phyloP scores from a whole-genome alignment of 2,113 vertebrate species.

The Mesocricetus auratus region DNA sequence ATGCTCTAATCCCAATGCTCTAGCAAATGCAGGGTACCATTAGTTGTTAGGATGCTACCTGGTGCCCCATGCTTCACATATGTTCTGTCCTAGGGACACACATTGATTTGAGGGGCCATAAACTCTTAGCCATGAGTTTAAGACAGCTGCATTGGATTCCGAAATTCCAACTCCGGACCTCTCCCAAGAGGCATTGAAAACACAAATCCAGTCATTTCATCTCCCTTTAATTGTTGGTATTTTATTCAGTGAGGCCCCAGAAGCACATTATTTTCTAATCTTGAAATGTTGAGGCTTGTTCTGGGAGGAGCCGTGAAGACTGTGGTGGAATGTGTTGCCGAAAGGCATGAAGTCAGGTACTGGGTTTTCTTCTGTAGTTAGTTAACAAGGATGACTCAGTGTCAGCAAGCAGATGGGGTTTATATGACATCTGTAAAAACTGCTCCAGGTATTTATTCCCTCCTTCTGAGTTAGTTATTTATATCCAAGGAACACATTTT shows the following conservation, averaged over 20 bases:
- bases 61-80: neutral
- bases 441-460: neutral
- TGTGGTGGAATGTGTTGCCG: conserved; percentile 82
- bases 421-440: neutral
- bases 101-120: neutral
- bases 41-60: neutral
- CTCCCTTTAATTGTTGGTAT: conserved; percentile 76
- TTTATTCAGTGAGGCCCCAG: conserved; percentile 60
- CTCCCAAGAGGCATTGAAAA: neutral
- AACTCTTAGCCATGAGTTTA: neutral
- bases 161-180: neutral
- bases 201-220: neutral
- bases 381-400: conserved; percentile 10
- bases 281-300: conserved; percentile 85
- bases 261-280: conserved; percentile 73
- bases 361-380: conserved; percentile 66
- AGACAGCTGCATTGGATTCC: neutral
- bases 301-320: conserved; percentile 62
- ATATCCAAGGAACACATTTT: neutral
- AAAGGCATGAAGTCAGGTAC: conserved; percentile 76
- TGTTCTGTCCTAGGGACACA: neutral
- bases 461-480: neutral
- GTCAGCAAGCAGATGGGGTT: conserved; percentile 6
- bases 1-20: rapidly evolving
- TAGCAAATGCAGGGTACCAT: neutral